Evolutionary conservation across 2,888 invertebrate species (phyloP).

Genomic region (Trimorus sp.): DNA sequence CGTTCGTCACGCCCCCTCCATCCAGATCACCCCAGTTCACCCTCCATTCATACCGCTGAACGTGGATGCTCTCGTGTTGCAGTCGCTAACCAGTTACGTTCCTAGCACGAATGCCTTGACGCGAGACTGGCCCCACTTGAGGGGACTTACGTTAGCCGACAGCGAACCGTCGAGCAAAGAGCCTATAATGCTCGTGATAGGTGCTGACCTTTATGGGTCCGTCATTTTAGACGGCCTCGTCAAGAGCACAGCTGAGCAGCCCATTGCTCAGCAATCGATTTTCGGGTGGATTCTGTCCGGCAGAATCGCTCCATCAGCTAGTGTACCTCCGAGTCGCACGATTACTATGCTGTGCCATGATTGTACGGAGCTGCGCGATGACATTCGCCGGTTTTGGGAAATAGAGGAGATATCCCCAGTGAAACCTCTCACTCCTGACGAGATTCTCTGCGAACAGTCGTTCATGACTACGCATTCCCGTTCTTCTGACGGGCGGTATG

Average conservation of each 20-base stretch:
- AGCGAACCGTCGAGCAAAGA: background rate
- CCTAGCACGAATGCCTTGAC: background rate
- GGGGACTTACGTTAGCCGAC: background rate
- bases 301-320: background rate
- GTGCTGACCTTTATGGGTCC: conserved; percentile 10
- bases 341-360: background rate
- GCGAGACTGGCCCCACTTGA: conserved; percentile 7
- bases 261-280: conserved; percentile 10
- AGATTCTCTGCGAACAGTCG: background rate
- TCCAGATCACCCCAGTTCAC: background rate
- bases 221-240: conserved; percentile 3
- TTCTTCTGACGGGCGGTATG: background rate
- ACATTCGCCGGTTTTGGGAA: conserved; percentile 17
- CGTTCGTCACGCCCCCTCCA: background rate
- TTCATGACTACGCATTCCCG: background rate
- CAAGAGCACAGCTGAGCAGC: background rate
- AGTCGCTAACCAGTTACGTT: background rate
- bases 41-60: background rate
- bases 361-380: background rate
- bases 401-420: background rate
- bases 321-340: background rate
- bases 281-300: conserved; percentile 22
- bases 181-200: conserved; percentile 1
- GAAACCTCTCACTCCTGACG: background rate
- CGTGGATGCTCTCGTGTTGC: background rate